Conservation (phyloP, 2,113 vertebrate genomes). For the Cheirogaleus medius region DNA sequence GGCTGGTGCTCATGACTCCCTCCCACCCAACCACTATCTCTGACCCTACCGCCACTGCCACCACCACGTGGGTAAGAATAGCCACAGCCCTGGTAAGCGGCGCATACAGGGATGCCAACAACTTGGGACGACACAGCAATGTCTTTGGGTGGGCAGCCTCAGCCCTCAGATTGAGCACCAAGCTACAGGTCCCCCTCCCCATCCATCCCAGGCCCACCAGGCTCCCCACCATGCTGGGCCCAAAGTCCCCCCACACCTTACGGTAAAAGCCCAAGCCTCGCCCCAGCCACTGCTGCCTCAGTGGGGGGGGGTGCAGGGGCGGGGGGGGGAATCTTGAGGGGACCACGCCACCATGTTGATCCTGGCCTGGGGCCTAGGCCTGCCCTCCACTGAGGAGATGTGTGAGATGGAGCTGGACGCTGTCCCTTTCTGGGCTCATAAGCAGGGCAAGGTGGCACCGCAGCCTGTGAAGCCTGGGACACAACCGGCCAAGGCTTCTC, state of each 20-base stretch:
- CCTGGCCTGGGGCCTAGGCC: neutral
- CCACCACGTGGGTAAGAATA: conserved; percentile 75
- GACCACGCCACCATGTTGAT: neutral
- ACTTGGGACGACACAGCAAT: neutral
- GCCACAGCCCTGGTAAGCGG: conserved; percentile 40
- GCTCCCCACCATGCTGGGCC: neutral
- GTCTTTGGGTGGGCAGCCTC: neutral
- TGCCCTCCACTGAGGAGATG: neutral
- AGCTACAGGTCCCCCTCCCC: neutral
- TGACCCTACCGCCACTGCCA: conserved; percentile 43
- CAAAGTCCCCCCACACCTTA: neutral
- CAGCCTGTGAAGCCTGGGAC: neutral
- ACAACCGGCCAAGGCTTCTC: neutral
- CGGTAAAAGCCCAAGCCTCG: neutral
- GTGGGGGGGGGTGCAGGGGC: too few relatives aligned
- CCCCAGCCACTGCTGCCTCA: neutral
- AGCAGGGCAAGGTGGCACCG: neutral
- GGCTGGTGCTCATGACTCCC: conserved; percentile 82
- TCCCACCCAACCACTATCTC: conserved; percentile 77
- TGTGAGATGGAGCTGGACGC: neutral
- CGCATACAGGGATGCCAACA: neutral
- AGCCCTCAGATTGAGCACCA: neutral
- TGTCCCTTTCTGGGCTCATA: neutral
- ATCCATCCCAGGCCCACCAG: neutral
- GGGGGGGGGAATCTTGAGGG: too few relatives aligned